These are phyloP conservation scores for Ypsolopha sequella DNA, from an alignment of 2,888 invertebrate species.

Conservation along the genomic window DNA sequence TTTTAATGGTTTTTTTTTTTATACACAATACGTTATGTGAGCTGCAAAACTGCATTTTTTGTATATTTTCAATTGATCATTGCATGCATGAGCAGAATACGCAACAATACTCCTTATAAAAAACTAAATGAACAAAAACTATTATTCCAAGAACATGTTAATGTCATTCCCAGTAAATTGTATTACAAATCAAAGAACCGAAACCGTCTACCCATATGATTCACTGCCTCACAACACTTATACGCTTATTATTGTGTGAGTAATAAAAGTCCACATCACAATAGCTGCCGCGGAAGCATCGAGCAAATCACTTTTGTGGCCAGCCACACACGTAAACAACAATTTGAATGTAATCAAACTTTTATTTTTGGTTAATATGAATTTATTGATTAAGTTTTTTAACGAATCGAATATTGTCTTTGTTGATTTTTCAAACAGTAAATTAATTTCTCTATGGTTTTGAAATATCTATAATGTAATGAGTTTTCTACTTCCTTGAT, in stretches of 20 bases:
- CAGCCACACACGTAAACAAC: constrained; percentile 51
- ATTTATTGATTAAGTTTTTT: not conserved
- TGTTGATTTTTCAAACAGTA: not conserved
- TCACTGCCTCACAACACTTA: not conserved
- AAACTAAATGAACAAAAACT: too few relatives aligned
- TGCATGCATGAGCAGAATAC: too few relatives aligned
- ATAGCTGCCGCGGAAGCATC: constrained; percentile 8
- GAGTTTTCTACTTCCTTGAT: not conserved
- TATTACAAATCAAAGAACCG: too few relatives aligned
- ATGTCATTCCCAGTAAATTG: too few relatives aligned
- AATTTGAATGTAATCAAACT: constrained; percentile 38
- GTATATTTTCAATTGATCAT: too few relatives aligned
- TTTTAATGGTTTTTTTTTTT: too few relatives aligned
- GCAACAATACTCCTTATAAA: too few relatives aligned
- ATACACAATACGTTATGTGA: too few relatives aligned
- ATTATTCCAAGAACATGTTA: too few relatives aligned
- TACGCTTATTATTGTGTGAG: constrained; percentile 1
- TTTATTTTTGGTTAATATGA: not conserved
- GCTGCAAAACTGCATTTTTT: too few relatives aligned
- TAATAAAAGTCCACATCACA: constrained; percentile 7
- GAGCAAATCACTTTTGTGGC: constrained; percentile 26
- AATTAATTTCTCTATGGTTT: not conserved
- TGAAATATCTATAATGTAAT: not conserved
- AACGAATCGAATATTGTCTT: not conserved
- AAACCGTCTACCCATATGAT: not conserved